Evolutionary conservation across 2,888 invertebrate genomes (phyloP), one percentile per base, ranked within the genome.

Genomic region (Drosophila affinis): DNA sequence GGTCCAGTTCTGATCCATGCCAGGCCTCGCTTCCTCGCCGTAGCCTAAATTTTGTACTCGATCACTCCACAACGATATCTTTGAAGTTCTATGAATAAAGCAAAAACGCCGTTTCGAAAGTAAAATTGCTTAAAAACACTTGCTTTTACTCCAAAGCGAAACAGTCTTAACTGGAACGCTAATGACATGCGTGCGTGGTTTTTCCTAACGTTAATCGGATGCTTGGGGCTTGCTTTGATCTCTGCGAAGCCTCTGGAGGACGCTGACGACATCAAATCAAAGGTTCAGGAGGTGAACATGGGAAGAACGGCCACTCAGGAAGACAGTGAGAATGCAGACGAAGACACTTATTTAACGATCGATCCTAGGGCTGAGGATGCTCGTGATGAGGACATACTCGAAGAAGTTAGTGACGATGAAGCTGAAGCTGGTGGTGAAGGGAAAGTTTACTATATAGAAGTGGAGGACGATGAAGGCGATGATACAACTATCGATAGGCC

Each of bases 181-280:
- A 39, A 64, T 2, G 74, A 73, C 73, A 72, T 72, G 72, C 64
- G 74, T 45, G 27, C 21, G 5, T 34, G 58, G 18, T 34, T 24
- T 52, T 32, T 73, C 34, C 7, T 55, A 18, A 46, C 10, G 49
- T 17, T 72, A 5, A 18, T 72, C 17, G 27, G 29, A 10, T 46
- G 47, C 10, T 73, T 55, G 10, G 47, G 46, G 10, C 3, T 59
- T 10, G 34, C n/a, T 14, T 27, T 32, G n/a, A 54, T 34, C 9
- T 39, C 46, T 14, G n/a, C 74, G 9, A 48, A 71, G 21, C 29
- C 51, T 2, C 6, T 51, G 1, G 27, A 59, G 0, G 46, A 44
- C 4, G 12, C 5, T 18, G 3, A 17, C 6, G 44, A 34, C 12
- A 34, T 12, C 10, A 10, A 45, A 7, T 9, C 14, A 0, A 21